Percentiles rank a stretch among this genome's conserved stretches.
Conservation (phyloP, 2,797 vertebrate genomes). For the Lacerta bilineata region DNA sequence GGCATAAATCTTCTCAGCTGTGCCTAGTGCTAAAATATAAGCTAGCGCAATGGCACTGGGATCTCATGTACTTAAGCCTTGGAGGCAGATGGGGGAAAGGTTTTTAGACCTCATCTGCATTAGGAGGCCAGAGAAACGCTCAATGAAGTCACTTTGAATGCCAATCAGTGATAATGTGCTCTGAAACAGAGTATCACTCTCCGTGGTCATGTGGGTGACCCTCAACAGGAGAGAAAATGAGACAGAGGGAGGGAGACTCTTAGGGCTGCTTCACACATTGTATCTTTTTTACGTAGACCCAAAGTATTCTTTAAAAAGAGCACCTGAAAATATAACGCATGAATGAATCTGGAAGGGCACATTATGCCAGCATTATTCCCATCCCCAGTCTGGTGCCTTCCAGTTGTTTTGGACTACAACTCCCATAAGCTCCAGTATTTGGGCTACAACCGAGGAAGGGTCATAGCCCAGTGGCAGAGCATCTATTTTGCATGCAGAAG, state of each 20-base stretch:
- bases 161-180: slow-evolving; percentile 13
- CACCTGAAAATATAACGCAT: background rate
- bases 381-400: background rate
- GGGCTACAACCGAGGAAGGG: too few species aligned
- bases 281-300: background rate
- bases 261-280: background rate
- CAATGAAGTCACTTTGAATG: slow-evolving; percentile 60
- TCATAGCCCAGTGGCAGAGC: too few species aligned
- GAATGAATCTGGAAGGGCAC: background rate
- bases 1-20: slow-evolving; percentile 74
- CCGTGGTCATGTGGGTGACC: background rate
- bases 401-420: background rate
- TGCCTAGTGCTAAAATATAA: slow-evolving; percentile 61
- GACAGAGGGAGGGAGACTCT: background rate
- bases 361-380: background rate
- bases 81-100: slow-evolving; percentile 48
- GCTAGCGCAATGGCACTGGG: slow-evolving; percentile 53
- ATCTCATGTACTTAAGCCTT: slow-evolving; percentile 46
- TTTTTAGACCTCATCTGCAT: slow-evolving; percentile 60
- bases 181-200: slow-evolving; percentile 1
- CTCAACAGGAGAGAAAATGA: slow-evolving; percentile 5
- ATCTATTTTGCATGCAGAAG: too few species aligned
- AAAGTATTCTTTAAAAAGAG: background rate
- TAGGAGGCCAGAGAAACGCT: slow-evolving; percentile 51
- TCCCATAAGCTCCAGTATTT: background rate